phyloP scores from a whole-genome alignment of 2,113 vertebrate species.

The Oncorhynchus gorbuscha region DNA sequence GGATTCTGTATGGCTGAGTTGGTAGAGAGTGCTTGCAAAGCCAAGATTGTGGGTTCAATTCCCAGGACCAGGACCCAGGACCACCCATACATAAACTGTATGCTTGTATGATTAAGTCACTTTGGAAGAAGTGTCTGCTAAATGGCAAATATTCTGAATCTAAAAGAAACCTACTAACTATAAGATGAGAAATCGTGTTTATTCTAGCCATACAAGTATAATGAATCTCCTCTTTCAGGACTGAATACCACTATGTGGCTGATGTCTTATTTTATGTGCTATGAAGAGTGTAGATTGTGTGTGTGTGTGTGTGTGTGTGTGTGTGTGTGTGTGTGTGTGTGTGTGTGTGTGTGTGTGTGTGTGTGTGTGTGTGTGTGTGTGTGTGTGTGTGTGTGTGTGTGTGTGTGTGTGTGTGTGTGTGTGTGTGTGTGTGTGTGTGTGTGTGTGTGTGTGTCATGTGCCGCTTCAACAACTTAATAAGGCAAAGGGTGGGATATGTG shows the following conservation, averaged over 20 bases:
- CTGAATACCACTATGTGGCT: not conserved
- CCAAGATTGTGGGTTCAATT: too few species aligned
- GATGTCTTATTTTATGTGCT: not conserved
- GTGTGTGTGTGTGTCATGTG: conserved; percentile 1
- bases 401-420: conserved; percentile 18
- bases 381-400: conserved; percentile 14
- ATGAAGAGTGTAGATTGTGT: not conserved
- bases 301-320: conserved; percentile 5
- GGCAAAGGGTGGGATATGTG: not conserved
- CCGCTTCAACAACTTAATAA: not conserved
- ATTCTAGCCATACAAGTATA: too few species aligned
- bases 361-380: conserved; percentile 15
- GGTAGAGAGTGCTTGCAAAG: too few species aligned
- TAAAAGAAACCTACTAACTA: not conserved
- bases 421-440: conserved; percentile 12
- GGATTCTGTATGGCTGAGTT: too few species aligned
- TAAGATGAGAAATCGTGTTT: not conserved
- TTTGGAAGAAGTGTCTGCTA: too few species aligned
- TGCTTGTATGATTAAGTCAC: too few species aligned
- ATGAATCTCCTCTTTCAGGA: not conserved
- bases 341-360: conserved; percentile 19
- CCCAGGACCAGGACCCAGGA: too few species aligned
- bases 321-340: conserved; percentile 14
- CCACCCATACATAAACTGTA: too few species aligned
- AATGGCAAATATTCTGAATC: not conserved